phyloP scores from a whole-genome alignment of 2,888 invertebrate genomes.

The Cephus spinipes region DNA sequence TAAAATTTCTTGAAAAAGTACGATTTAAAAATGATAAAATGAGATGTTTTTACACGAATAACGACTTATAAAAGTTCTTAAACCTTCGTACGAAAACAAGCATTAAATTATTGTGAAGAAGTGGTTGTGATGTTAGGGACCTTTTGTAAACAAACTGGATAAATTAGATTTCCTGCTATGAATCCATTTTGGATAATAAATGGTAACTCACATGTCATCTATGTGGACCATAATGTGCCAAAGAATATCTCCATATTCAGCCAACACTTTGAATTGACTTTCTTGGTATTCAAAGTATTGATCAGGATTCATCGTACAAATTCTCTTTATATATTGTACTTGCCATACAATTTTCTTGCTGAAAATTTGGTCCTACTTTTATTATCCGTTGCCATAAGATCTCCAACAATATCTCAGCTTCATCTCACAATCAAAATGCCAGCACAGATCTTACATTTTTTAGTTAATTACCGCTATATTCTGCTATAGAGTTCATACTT shows the following conservation, averaged over 20 bases:
- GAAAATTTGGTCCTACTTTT: background rate
- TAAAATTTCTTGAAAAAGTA: background rate
- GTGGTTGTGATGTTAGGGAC: background rate
- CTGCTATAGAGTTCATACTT: background rate
- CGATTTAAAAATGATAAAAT: background rate
- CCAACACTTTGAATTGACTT: background rate
- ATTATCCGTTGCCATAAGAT: background rate
- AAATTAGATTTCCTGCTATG: background rate
- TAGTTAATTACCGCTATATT: background rate
- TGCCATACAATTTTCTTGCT: background rate
- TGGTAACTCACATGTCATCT: background rate
- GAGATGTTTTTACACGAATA: background rate
- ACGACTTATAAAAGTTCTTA: background rate
- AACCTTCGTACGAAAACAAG: background rate
- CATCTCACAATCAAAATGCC: background rate
- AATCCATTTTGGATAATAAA: background rate
- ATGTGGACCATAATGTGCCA: constrained; percentile 14
- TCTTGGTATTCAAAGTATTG: background rate
- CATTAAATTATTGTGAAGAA: background rate
- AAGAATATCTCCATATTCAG: constrained; percentile 5
- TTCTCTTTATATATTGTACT: background rate
- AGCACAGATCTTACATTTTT: background rate
- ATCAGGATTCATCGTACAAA: background rate
- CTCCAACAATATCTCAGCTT: constrained; percentile 1
- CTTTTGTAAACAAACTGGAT: background rate